A percentile compares a stretch with the other conserved stretches of the same genome.
Conservation (phyloP, 2,888 invertebrate species). For the Harpalus rubripes region DNA sequence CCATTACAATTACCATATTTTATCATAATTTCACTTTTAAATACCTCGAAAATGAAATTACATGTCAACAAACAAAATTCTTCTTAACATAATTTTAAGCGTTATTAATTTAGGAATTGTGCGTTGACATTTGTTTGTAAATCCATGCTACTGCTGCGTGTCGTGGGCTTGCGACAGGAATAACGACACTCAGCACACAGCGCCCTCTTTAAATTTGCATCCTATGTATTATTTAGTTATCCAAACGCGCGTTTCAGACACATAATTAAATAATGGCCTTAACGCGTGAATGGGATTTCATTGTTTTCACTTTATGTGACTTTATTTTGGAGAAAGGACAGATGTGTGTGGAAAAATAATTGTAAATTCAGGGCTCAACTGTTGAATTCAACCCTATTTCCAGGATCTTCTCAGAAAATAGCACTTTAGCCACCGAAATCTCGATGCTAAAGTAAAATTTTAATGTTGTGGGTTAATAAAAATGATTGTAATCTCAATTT, state of each 20-base stretch:
- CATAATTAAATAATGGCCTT: slow-evolving; percentile 17
- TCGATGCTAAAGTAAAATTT: too few relatives aligned
- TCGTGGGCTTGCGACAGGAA: background rate
- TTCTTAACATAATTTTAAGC: background rate
- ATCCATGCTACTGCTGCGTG: background rate
- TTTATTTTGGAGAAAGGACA: too few relatives aligned
- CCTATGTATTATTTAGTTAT: slow-evolving; percentile 18
- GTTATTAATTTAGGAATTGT: background rate
- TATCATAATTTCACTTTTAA: background rate
- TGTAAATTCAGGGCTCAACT: too few relatives aligned
- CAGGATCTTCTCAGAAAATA: too few relatives aligned
- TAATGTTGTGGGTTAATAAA: too few relatives aligned
- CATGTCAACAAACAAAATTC: background rate
- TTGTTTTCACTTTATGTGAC: background rate
- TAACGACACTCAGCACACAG: background rate
- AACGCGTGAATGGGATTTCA: background rate
- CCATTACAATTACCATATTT: background rate
- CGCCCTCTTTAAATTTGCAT: slow-evolving; percentile 26
- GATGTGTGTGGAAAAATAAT: background rate
- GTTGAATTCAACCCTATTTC: too few relatives aligned
- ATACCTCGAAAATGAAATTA: background rate
- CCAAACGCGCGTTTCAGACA: background rate
- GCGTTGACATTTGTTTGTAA: background rate
- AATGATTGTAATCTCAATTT: too few relatives aligned
- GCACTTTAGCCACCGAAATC: too few relatives aligned